Evolutionary conservation across 2,797 vertebrate species (phyloP), one percentile per base, ranked within the genome.

Genomic region (Neosilurus hyrtlii): DNA sequence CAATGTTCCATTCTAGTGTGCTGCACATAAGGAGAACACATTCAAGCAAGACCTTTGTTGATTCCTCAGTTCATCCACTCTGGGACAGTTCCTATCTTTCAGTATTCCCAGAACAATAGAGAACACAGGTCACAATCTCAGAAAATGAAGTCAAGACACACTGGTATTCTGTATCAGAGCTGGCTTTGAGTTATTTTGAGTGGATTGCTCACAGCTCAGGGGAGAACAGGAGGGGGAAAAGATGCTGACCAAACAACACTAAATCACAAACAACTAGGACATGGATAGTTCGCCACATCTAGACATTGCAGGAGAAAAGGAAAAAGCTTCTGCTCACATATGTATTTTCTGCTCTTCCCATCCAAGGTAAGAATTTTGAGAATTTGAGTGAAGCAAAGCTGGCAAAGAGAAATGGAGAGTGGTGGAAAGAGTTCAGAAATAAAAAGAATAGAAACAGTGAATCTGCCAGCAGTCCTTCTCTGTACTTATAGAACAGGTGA

Each of bases 271-370:
- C 89, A 92, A 90, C 89, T 90, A 91, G 56, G 81, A 79, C 59
- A 92, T 89, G 79, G 85, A 91, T 89, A 88, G 86, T 65, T 62
- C 87, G 92, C 74, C 90, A 93, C 88, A 88, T 89, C 92, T 91
- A 90, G 91, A 94, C 92, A 94, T 93, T 93, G 93, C 91, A 91
- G 92, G 91, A 90, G 90, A 91, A 62, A 91, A 89, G 88, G 90
- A 84, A 83, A 86, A 91, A 92, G 59, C 65, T 86, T 89, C 89
- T 83, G 81, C 89, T 79, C 84, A 81, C 73, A 85, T 79, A 83
- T 89, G 73, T 61, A 82, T 66, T 88, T 81, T 82, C 89, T 88
- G 75, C 85, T 71, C 54, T 67, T 51, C 12, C 9, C 26, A 59
- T 82, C 62, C 30, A 43, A 76, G 30, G 37, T 66, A 54, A 62